Conservation (phyloP, 2,797 vertebrate genomes). For the Cirrhinus molitorella region DNA sequence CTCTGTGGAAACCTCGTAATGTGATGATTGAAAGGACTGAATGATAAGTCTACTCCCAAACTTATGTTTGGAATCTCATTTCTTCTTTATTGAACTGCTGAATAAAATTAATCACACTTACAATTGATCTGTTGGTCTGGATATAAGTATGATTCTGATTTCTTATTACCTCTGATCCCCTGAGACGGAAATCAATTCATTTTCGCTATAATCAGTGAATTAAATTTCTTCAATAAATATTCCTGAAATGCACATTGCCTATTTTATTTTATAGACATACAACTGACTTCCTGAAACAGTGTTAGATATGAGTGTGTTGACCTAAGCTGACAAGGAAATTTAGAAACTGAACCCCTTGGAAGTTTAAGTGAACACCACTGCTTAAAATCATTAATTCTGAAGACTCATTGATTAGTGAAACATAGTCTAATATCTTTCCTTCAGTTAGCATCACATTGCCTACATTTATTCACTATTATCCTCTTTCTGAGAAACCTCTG, state of each 20-base stretch:
- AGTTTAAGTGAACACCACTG: slow-evolving; percentile 1
- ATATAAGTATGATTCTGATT: not conserved
- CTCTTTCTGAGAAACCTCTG: not conserved
- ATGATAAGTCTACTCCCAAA: not conserved
- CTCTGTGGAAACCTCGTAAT: not conserved
- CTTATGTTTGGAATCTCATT: not conserved
- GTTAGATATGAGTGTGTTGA: not conserved
- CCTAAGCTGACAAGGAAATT: not conserved
- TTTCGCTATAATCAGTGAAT: not conserved
- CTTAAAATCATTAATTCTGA: not conserved
- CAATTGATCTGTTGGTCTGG: not conserved
- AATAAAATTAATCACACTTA: not conserved
- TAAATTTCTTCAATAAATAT: not conserved
- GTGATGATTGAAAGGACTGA: not conserved
- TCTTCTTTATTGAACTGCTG: not conserved
- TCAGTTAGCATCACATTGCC: not conserved
- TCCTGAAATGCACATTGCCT: not conserved
- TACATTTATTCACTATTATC: not conserved
- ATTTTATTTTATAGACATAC: not conserved
- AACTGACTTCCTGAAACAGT: not conserved
- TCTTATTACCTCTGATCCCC: not conserved
- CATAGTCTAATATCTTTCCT: not conserved
- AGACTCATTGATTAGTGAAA: not conserved
- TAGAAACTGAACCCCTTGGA: not conserved
- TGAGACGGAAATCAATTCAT: not conserved